Evolutionary conservation across 2,797 vertebrate genomes (phyloP), one percentile per base, ranked within the genome.

Genomic region (Squalus acanthias): DNA sequence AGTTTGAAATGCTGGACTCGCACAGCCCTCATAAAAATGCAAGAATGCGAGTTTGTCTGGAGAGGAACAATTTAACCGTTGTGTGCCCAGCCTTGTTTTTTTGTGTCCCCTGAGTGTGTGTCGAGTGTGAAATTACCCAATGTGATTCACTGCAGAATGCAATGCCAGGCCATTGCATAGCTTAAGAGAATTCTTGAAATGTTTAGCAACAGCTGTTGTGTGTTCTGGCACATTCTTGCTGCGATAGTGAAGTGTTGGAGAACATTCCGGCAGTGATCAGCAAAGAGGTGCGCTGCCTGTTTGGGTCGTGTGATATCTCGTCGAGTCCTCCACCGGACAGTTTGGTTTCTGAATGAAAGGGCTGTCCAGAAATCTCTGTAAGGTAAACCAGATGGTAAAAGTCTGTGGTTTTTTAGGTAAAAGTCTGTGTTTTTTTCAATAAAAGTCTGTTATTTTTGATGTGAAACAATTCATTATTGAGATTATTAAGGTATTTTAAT

Each of bases 181-280:
- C 20, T 91, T 93, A 93, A n/a, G 63, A 69, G 91, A 93, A 93
- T 67, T 67, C 63, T 67, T 93, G 91, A 93, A 93, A 69, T 93
- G 91, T 39, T 93, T 93, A 39, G 91, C 39, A 46, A 46, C 33
- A 93, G 33, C 91, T 93, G 17, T 93, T 93, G 63, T 93, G n/a
- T 39, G 65, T 65, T 93, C 63, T 69, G 91, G 91, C 46, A 26
- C 91, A 69, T 93, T 22, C 20, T 67, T 93, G 65, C 89, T 93
- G 63, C 10, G n/a, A 46, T 39, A 93, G 65, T 93, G 91, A 93
- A 69, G n/a, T 13, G 7, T 65, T 24, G 20, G n/a, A 39, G 65
- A 93, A 67, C 65, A 93, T 93, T 69, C n/a, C 7, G 17, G 20
- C n/a, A 69, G 57, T 67, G n/a, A 93, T 69, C 17, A 67, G n/a